A percentile compares a stretch with the other conserved stretches of the same genome.
Evolutionary conservation across 2,888 invertebrate genomes (phyloP).

Genomic region (Dolichomitus sp.): DNA sequence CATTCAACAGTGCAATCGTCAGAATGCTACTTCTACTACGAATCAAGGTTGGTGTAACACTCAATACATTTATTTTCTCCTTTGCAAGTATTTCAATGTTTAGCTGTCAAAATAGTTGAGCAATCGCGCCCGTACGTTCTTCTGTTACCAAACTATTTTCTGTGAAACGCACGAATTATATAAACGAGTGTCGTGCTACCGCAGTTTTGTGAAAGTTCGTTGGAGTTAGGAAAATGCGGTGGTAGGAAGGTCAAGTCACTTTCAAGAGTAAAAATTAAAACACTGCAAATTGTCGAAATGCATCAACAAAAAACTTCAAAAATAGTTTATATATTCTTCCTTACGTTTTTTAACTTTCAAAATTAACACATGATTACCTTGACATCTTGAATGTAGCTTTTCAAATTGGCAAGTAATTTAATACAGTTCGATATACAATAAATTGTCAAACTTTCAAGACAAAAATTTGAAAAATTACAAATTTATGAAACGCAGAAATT

Average conservation of each 20-base stretch:
- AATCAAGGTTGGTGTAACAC: constrained; percentile 51
- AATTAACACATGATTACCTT: too few relatives aligned
- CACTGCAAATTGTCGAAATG: constrained; percentile 41
- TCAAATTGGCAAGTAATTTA: too few relatives aligned
- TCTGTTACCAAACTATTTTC: not conserved
- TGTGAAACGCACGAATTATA: constrained; percentile 22
- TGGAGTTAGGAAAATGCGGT: not conserved
- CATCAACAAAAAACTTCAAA: not conserved
- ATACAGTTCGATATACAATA: too few relatives aligned
- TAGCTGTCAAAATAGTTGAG: constrained; percentile 25
- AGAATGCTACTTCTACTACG: constrained; percentile 18
- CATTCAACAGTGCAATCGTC: constrained; percentile 48
- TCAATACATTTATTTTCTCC: constrained; percentile 14
- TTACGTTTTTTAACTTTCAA: too few relatives aligned
- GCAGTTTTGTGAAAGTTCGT: constrained; percentile 5
- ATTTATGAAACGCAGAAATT: too few relatives aligned
- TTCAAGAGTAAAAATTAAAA: not conserved
- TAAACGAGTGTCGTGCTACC: constrained; percentile 18
- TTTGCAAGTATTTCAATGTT: not conserved
- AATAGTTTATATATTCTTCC: too few relatives aligned
- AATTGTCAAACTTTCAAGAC: too few relatives aligned
- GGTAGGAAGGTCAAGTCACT: not conserved
- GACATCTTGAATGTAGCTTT: too few relatives aligned
- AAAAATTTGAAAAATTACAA: too few relatives aligned
- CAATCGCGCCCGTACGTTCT: constrained; percentile 4